Conservation (phyloP, 1,140 invertebrate species). For the Caenorhabditis inopinata region DNA sequence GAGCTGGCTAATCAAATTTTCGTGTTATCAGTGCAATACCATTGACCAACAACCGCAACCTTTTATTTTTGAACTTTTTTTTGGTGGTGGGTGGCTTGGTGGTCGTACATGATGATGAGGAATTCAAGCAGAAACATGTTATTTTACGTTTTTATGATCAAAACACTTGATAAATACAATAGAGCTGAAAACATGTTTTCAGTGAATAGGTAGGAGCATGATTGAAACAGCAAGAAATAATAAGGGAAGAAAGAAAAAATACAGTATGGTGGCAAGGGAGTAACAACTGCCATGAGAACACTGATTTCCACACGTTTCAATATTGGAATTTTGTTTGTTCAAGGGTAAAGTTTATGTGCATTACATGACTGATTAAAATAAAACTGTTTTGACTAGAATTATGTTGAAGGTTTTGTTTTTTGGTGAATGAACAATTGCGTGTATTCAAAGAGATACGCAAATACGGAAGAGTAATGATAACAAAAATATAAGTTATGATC, state of each 20-base stretch:
- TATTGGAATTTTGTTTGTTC: constrained; percentile 16
- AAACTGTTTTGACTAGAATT: neutral
- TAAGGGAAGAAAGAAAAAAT: neutral
- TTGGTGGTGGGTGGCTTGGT: no score
- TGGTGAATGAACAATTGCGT: neutral
- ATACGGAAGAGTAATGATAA: neutral
- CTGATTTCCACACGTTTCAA: constrained; percentile 1
- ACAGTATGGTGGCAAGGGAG: neutral
- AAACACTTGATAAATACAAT: no score
- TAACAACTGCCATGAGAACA: neutral
- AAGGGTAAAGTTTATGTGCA: no score
- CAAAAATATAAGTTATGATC: constrained; percentile 8
- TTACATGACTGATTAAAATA: no score
- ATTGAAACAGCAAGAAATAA: neutral
- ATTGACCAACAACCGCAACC: constrained; percentile 8
- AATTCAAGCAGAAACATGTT: no score
- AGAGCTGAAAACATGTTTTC: no score
- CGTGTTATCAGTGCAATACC: neutral
- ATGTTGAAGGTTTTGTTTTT: neutral
- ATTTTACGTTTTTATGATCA: no score
- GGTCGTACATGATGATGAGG: no score
- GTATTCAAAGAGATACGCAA: neutral
- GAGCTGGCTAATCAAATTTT: neutral
- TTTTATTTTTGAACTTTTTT: constrained; percentile 19
- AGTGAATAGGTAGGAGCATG: neutral